Evolutionary conservation across 2,888 invertebrate genomes (phyloP), one percentile per base, ranked within the genome.

Genomic region (Oscheius sp.): DNA sequence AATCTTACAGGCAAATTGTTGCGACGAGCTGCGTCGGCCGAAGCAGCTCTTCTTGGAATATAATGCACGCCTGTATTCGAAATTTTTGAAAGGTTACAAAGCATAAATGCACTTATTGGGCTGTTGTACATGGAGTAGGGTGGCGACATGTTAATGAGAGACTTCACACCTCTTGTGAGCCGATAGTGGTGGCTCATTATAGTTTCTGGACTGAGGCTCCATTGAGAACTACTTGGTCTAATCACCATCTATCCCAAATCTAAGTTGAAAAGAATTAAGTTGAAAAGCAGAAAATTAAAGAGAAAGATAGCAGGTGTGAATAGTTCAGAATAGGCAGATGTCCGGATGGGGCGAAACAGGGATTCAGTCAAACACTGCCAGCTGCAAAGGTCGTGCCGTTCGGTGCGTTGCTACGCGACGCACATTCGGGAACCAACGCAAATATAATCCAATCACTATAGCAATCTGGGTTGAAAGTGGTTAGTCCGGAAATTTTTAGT

Each of bases 91-190:
- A 55, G 5, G 47, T 66, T 51, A 4, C 4, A 29, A 21, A 5
- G 48, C 2, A 66, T 21, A 66, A 29, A 74, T 76, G 74, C 29
- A 82, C 82, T 82, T 58, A 78, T 82, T 32, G 82, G 82, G 75
- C 82, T 82, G 66, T 82, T 80, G 62, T 79, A 82, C 82, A 82
- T 82, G n/a, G 82, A 82, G 72, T 75, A 73, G 3, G 82, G 82
- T 1, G 82, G 79, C 29, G 74, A 74, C n/a, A 70, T 62, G 62
- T 82, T 79, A 4, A 82, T 73, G 3, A 79, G 77, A 50, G 73
- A 70, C 57, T 73, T 73, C n/a, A 81, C 59, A 13, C 81, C 81
- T 51, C 74, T 76, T 10, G 79, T 76, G 55, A 82, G 58, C n/a
- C 78, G 76, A 75, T 76, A 82, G 65, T 82, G 82, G 68, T 82